Base-by-base conservation (phyloP, 2,888 invertebrate species). In the Stegophylla sp. region DNA sequence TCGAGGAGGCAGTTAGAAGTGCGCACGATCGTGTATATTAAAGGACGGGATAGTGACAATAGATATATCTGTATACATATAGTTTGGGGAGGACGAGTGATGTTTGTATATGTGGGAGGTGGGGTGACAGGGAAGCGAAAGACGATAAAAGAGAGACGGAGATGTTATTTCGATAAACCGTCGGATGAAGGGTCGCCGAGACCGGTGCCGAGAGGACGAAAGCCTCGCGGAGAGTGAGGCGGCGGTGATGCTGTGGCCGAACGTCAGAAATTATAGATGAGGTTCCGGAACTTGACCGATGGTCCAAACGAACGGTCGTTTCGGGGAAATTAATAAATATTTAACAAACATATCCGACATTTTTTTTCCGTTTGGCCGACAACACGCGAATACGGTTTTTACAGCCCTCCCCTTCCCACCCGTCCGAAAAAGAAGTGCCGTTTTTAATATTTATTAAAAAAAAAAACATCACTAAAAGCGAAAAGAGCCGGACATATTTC, bases 141-240 rank as follows among this genome's bases (percentile, higher is more conserved):
- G 63, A 51, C 74, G 74, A 77, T 77, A 69, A 77, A 77, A 69
- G 66, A 56, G 76, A 77, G 56, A 59, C 45, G 45, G 77, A 69
- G 77, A 77, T 77, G 77, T 69, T 77, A 77, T 77, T 77, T 77
- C 77, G 77, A 77, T 77, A 77, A 69, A 69, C 66, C 56, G 26
- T 77, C 77, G 59, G 43, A 43, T 20, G 77, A 69, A 77, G 77
- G 77, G 67, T 77, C 12, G 77, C 28, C 15, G 61, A n/a, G 3
- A 45, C 12, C 5, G 23, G 3, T 41, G 17, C 43, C 66, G 48
- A 23, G 15, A 15, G 45, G n/a, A 51, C 48, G 63, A 20, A 20
- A 26, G 15, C 74, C 4, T 3, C 34, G 34, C 20, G 77, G 20
- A 53, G 69, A 45, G 77, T 23, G 51, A 28, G 28, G 28, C 45